Evolutionary conservation across 2,113 vertebrate species (phyloP).

Genomic region (Megaceryle torquata): DNA sequence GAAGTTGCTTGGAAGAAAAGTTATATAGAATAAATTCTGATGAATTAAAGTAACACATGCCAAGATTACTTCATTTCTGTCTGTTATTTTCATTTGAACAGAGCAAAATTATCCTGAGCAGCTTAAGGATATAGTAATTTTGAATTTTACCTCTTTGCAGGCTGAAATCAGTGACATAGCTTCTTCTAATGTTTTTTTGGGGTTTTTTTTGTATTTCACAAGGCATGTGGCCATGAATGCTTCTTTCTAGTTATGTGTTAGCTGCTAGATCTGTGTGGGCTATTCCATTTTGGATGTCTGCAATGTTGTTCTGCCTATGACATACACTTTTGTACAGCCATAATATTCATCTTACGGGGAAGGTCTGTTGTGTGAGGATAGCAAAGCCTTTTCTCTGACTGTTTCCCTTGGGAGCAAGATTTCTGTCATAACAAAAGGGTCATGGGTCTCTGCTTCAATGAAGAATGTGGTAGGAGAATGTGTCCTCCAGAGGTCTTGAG

Average conservation of each 20-base stretch:
- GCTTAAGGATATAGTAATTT: not conserved
- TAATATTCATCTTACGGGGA: not conserved
- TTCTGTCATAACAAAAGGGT: not conserved
- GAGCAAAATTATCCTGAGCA: not conserved
- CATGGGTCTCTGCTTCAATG: not conserved
- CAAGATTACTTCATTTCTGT: not conserved
- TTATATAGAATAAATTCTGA: not conserved
- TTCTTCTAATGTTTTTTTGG: not conserved
- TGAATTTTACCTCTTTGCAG: not conserved
- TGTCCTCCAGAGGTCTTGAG: not conserved
- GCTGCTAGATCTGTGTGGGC: not conserved
- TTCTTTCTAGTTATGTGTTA: not conserved
- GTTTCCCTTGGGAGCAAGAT: not conserved
- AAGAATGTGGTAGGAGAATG: not conserved
- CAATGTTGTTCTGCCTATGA: not conserved
- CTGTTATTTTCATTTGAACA: not conserved
- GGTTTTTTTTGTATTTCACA: not conserved
- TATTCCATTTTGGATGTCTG: not conserved
- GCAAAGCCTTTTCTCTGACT: not conserved
- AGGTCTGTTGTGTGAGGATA: not conserved
- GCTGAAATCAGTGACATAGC: not conserved
- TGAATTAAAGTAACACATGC: not conserved
- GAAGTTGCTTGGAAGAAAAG: not conserved
- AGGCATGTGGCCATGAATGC: not conserved
- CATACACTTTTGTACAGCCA: not conserved